These are phyloP conservation scores for Ectropis crepuscularia DNA, from an alignment of 2,888 invertebrate genomes.

Conservation along the genomic window DNA sequence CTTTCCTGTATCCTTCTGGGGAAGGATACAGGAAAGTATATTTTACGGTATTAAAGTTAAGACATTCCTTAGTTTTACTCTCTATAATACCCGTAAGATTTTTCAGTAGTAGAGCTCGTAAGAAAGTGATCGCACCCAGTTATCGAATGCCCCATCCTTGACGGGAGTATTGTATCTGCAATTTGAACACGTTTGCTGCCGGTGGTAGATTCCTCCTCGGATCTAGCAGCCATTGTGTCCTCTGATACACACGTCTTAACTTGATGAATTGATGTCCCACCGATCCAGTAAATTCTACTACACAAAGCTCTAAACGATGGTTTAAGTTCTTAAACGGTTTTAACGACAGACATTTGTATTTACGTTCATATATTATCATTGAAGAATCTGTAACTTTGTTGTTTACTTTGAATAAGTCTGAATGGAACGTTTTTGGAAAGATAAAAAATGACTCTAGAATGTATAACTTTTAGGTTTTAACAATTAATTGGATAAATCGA, in stretches of 20 bases:
- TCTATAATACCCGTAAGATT: too few species aligned
- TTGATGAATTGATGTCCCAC: slow-evolving; percentile 64
- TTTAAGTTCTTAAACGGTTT: slow-evolving; percentile 2
- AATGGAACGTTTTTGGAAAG: too few species aligned
- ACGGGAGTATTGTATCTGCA: slow-evolving; percentile 43
- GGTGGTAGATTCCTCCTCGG: slow-evolving; percentile 55
- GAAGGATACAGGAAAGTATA: too few species aligned
- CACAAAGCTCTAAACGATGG: slow-evolving; percentile 8
- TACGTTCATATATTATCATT: not conserved
- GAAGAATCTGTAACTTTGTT: not conserved
- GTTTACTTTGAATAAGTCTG: not conserved
- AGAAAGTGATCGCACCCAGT: slow-evolving; percentile 12
- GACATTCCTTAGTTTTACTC: too few species aligned
- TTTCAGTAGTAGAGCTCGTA: too few species aligned
- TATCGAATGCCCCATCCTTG: slow-evolving; percentile 43
- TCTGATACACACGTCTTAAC: slow-evolving; percentile 58
- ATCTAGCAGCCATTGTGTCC: slow-evolving; percentile 61
- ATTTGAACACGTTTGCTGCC: slow-evolving; percentile 65
- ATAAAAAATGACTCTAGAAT: too few species aligned
- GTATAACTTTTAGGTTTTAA: too few species aligned
- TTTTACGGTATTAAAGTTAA: too few species aligned
- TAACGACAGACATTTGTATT: not conserved
- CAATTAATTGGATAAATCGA: too few species aligned
- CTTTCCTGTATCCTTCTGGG: too few species aligned
- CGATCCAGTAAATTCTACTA: slow-evolving; percentile 36